These are phyloP conservation scores for Bryconaethiops microstoma DNA, from an alignment of 2,797 vertebrate genomes.

Conservation along the genomic window DNA sequence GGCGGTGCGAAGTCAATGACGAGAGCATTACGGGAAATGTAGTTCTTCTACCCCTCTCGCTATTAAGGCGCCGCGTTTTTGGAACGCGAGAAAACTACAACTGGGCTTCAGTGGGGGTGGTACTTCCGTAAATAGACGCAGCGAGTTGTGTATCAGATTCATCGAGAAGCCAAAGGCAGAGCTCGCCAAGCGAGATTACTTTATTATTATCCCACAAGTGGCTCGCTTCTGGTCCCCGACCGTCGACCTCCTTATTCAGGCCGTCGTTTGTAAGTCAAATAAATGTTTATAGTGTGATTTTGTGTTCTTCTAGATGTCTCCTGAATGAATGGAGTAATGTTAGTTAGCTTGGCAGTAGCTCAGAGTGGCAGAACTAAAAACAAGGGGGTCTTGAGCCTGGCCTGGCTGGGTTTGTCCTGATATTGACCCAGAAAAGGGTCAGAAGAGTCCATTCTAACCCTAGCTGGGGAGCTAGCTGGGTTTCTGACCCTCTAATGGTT, in stretches of 20 bases:
- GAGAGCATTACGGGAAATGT: constrained; percentile 40
- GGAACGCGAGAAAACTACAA: constrained; percentile 45
- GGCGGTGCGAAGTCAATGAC: not conserved
- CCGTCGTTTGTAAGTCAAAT: constrained; percentile 21
- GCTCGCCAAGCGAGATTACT: not conserved
- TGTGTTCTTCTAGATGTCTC: not conserved
- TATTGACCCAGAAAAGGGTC: too few species aligned
- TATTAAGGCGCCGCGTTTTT: not conserved
- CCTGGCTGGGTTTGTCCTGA: not conserved
- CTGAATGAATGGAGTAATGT: constrained; percentile 1
- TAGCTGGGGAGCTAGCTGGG: not conserved
- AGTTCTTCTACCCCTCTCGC: not conserved
- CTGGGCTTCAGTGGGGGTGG: not conserved
- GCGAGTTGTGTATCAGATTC: constrained; percentile 39
- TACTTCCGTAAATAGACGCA: constrained; percentile 56
- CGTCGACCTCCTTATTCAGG: not conserved
- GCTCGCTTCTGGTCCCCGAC: not conserved
- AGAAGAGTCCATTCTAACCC: too few species aligned
- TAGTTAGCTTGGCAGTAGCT: not conserved
- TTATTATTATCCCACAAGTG: constrained; percentile 23
- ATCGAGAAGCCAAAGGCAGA: constrained; percentile 43
- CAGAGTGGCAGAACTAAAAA: constrained; percentile 1
- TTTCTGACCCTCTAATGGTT: too few species aligned
- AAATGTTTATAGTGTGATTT: not conserved
- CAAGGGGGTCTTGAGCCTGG: not conserved